Evolutionary conservation across 2,113 vertebrate genomes (phyloP).

Genomic region (Melanostigma gelatinosum): DNA sequence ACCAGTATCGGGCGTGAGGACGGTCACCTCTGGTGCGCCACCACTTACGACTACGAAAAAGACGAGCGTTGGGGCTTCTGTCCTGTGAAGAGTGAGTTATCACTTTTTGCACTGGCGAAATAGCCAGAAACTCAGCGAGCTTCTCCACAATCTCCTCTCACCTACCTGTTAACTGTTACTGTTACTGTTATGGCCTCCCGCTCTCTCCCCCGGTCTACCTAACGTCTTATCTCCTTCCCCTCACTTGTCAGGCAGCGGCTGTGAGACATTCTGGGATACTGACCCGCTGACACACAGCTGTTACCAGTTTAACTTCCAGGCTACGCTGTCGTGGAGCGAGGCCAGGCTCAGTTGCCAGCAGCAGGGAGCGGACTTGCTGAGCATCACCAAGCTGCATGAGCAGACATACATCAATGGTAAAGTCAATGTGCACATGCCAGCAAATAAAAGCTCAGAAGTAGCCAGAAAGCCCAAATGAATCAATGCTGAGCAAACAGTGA

Average conservation of each 20-base stretch:
- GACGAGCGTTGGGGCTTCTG: conserved; percentile 98
- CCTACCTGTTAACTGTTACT: not conserved
- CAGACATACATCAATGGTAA: conserved; percentile 97
- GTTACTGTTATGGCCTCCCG: not conserved
- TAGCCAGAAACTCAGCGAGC: not conserved
- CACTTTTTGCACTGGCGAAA: not conserved
- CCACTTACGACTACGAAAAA: conserved; percentile 93
- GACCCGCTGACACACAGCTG: conserved; percentile 95
- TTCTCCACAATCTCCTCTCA: not conserved
- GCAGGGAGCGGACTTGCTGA: conserved; percentile 94
- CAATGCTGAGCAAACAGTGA: not conserved
- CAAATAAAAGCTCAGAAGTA: not conserved
- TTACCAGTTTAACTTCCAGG: conserved; percentile 99
- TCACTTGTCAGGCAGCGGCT: conserved; percentile 78
- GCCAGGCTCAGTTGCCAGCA: conserved; percentile 95
- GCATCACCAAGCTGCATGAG: conserved; percentile 95
- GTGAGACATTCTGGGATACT: conserved; percentile 97
- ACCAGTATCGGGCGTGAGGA: conserved; percentile 93
- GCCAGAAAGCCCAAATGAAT: not conserved
- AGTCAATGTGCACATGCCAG: not conserved
- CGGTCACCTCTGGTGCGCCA: conserved; percentile 96
- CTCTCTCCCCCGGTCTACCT: not conserved
- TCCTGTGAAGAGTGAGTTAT: conserved; percentile 92
- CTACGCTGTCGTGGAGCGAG: conserved; percentile 93
- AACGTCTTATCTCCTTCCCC: not conserved